These are phyloP conservation scores for Helogale parvula DNA, from an alignment of 2,113 vertebrate genomes.

Conservation along the genomic window DNA sequence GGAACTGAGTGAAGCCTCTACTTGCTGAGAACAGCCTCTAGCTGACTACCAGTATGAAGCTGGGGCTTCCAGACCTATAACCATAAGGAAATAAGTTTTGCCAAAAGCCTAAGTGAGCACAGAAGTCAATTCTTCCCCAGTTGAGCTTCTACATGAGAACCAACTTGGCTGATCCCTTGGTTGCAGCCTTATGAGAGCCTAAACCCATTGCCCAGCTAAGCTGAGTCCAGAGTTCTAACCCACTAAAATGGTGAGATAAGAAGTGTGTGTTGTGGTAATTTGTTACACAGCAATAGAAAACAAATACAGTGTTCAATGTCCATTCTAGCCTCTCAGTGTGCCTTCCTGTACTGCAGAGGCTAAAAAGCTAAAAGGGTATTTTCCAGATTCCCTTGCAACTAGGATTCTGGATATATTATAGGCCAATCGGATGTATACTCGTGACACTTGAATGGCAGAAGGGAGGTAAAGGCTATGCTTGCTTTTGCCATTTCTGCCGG, in stretches of 20 bases:
- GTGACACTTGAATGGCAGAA: not conserved
- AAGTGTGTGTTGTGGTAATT: not conserved
- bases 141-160: not conserved
- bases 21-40: not conserved
- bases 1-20: not conserved
- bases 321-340: not conserved
- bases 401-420: not conserved
- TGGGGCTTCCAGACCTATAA: not conserved
- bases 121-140: not conserved
- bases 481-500: not conserved
- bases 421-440: not conserved
- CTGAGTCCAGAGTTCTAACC: not conserved
- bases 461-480: not conserved
- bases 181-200: not conserved
- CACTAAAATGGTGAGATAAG: constrained; percentile 3
- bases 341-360: not conserved
- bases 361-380: constrained; percentile 8
- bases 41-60: not conserved
- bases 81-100: not conserved
- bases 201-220: not conserved
- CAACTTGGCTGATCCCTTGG: not conserved
- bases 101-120: not conserved
- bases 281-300: not conserved
- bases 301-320: not conserved
- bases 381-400: not conserved